These are phyloP conservation scores for Danionella dracula DNA, from an alignment of 2,797 vertebrate genomes.

Conservation along the genomic window DNA sequence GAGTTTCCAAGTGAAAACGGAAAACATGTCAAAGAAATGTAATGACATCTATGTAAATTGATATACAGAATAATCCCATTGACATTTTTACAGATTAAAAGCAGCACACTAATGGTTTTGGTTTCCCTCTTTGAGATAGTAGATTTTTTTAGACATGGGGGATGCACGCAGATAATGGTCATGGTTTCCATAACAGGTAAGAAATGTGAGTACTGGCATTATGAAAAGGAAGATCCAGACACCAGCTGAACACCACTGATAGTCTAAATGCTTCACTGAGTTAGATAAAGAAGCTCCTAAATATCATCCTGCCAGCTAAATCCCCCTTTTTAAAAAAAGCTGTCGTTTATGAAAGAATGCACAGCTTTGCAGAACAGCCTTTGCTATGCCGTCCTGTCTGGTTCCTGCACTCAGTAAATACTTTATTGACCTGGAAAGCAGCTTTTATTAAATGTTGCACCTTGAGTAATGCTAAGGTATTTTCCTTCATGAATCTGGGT, in stretches of 20 bases:
- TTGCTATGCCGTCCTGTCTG: slow-evolving; percentile 15
- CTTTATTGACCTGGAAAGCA: slow-evolving; percentile 31
- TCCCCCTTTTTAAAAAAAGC: slow-evolving; percentile 5
- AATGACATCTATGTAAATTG: too few relatives aligned
- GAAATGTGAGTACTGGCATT: neutral
- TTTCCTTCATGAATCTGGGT: slow-evolving; percentile 37
- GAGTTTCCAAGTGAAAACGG: too few relatives aligned
- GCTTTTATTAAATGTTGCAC: slow-evolving; percentile 30
- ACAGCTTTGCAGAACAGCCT: neutral
- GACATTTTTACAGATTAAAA: neutral
- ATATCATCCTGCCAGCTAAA: slow-evolving; percentile 9
- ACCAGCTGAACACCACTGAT: neutral
- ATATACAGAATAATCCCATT: too few relatives aligned
- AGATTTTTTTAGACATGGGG: too few relatives aligned
- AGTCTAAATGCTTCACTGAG: neutral
- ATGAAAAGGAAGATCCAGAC: neutral
- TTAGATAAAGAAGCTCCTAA: slow-evolving; percentile 8
- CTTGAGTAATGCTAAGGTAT: slow-evolving; percentile 28
- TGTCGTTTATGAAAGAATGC: neutral
- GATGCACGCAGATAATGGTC: too few relatives aligned
- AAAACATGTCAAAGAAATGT: too few relatives aligned
- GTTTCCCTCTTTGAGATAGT: too few relatives aligned
- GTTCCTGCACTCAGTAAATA: slow-evolving; percentile 29
- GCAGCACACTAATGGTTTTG: neutral
- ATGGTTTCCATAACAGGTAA: too few relatives aligned